Percentiles rank a stretch among this genome's conserved stretches.
phyloP scores from a whole-genome alignment of 2,113 vertebrate species.

The Acinonyx jubatus region DNA sequence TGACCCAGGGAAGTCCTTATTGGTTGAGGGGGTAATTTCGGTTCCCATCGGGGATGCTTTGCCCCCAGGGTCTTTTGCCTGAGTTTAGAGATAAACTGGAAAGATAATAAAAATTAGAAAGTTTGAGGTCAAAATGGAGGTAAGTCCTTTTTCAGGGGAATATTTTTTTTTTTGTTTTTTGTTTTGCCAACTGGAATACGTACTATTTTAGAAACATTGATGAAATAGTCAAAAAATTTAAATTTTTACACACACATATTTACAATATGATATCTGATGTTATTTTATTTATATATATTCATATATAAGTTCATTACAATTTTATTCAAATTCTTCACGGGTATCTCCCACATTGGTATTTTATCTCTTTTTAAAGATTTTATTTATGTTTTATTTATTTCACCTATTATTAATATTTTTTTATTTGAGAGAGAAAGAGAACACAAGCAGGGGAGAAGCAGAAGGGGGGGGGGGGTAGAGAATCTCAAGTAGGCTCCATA shows the following conservation, averaged over 20 bases:
- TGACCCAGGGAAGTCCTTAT: neutral
- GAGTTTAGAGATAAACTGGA: neutral
- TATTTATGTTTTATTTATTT: neutral
- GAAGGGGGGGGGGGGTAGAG: neutral
- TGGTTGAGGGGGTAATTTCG: neutral
- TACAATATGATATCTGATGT: neutral
- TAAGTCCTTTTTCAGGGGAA: neutral
- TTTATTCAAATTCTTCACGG: neutral
- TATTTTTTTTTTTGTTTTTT: neutral
- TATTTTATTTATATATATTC: neutral
- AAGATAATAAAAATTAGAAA: neutral
- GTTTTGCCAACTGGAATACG: neutral
- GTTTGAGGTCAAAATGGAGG: neutral
- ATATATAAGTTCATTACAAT: neutral
- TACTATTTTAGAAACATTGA: slow-evolving; percentile 26
- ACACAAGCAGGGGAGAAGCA: neutral
- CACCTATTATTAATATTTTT: neutral
- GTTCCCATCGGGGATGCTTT: neutral
- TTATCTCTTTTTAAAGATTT: neutral
- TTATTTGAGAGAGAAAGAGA: neutral
- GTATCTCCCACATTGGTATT: neutral
- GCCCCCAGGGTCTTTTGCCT: neutral
- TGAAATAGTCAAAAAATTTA: neutral
- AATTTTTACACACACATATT: neutral
- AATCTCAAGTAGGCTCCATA: neutral